phyloP scores from a whole-genome alignment of 2,797 vertebrate genomes.

The Periparus ater region DNA sequence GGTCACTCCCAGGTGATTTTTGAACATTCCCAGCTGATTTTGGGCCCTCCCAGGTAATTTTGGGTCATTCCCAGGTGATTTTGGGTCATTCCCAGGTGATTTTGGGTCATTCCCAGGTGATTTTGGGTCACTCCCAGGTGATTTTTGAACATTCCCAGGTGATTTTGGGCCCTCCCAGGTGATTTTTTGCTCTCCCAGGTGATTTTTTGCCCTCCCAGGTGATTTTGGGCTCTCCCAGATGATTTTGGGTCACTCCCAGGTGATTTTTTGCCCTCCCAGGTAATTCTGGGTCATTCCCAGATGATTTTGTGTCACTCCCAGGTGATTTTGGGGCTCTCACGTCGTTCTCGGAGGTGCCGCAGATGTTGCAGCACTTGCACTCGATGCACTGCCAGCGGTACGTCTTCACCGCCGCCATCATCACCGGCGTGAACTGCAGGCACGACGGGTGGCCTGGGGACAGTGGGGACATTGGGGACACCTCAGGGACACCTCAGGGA shows the following conservation, averaged over 20 bases:
- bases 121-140: fast-evolving
- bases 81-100: background rate
- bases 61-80: too few species aligned
- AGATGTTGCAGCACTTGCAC: conserved; percentile 97
- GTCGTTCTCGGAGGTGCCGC: conserved; percentile 94
- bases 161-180: background rate
- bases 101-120: too few species aligned
- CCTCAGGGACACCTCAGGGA: too few species aligned
- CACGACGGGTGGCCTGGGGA: conserved; percentile 88
- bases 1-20: background rate
- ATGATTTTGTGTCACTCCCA: background rate
- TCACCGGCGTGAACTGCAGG: conserved; percentile 94
- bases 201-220: background rate
- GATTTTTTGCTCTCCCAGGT: background rate
- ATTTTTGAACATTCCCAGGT: background rate
- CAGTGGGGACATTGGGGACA: background rate
- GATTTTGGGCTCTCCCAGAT: too few species aligned
- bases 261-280: background rate
- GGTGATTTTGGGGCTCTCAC: conserved; percentile 60
- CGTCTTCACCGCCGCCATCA: conserved; percentile 97
- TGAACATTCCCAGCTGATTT: background rate
- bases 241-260: background rate
- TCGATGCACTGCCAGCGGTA: conserved; percentile 98
- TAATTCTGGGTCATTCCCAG: background rate
- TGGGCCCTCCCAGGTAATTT: background rate